Percentiles rank a stretch among this genome's conserved stretches.
Conservation (phyloP, 2,113 vertebrate species). For the Atractosteus spatula region DNA sequence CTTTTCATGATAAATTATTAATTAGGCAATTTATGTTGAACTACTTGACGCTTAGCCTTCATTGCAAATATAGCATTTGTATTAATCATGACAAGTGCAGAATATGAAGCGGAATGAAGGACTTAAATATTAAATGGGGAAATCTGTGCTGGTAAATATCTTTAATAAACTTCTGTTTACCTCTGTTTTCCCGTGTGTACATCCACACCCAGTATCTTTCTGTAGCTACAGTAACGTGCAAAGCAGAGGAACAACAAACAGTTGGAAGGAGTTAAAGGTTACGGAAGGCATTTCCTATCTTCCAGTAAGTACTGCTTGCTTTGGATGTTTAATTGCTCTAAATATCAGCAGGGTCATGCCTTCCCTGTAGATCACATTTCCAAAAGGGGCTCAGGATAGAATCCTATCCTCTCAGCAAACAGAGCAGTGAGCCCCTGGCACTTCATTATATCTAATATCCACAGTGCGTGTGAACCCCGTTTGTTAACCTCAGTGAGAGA, state of each 20-base stretch:
- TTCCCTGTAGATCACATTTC: constrained; percentile 56
- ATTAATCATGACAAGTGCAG: no score
- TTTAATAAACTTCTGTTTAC: not conserved
- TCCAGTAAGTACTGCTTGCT: constrained; percentile 23
- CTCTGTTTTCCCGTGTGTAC: not conserved
- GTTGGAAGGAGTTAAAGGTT: constrained; percentile 34
- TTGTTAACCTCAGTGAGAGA: not conserved
- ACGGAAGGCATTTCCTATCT: constrained; percentile 41
- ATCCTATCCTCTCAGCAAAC: not conserved
- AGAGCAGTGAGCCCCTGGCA: no score
- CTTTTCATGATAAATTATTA: no score
- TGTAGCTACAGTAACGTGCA: constrained; percentile 36
- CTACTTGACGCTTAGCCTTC: no score
- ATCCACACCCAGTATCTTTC: constrained; percentile 1
- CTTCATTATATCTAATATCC: no score
- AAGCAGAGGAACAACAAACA: constrained; percentile 49
- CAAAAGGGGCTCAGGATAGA: not conserved
- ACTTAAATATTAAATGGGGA: no score
- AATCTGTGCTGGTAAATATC: no score
- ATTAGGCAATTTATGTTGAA: no score
- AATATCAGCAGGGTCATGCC: constrained; percentile 48
- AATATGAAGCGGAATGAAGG: no score
- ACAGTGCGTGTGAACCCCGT: no score
- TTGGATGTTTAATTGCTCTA: constrained; percentile 40
- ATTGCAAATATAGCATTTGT: no score